Evolutionary conservation across 2,113 vertebrate species (phyloP).

Genomic region (Merops nubicus): DNA sequence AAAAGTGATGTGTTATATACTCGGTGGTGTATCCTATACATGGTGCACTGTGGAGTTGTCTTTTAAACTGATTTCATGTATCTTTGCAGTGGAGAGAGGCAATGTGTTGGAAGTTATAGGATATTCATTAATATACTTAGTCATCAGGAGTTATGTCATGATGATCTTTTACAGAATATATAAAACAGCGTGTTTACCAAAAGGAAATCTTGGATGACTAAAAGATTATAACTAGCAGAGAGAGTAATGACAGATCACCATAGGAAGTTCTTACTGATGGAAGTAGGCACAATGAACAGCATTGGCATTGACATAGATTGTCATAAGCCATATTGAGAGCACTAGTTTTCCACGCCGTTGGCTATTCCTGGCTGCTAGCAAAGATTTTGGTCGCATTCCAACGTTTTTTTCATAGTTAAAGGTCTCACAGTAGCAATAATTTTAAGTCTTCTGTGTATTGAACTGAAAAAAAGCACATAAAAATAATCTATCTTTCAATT

Average conservation of each 20-base stretch:
- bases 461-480: neutral
- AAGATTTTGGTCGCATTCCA: slow-evolving; percentile 9
- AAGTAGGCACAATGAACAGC: neutral
- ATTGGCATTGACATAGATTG: neutral
- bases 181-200: neutral
- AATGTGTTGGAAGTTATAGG: neutral
- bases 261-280: neutral
- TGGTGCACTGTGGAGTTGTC: neutral
- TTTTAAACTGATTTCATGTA: neutral
- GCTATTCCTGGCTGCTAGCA: neutral
- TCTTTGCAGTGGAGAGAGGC: neutral
- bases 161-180: neutral
- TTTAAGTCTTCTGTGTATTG: slow-evolving; percentile 37
- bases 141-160: neutral
- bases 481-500: slow-evolving; percentile 16
- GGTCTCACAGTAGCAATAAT: slow-evolving; percentile 26
- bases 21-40: neutral
- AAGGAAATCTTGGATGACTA: neutral
- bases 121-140: neutral
- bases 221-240: neutral
- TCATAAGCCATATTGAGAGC: neutral
- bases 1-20: neutral
- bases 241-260: neutral
- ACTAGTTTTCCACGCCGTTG: neutral
- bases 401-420: neutral